These are phyloP conservation scores for Ceraclea dissimilis DNA, from an alignment of 2,888 invertebrate species.

Conservation along the genomic window DNA sequence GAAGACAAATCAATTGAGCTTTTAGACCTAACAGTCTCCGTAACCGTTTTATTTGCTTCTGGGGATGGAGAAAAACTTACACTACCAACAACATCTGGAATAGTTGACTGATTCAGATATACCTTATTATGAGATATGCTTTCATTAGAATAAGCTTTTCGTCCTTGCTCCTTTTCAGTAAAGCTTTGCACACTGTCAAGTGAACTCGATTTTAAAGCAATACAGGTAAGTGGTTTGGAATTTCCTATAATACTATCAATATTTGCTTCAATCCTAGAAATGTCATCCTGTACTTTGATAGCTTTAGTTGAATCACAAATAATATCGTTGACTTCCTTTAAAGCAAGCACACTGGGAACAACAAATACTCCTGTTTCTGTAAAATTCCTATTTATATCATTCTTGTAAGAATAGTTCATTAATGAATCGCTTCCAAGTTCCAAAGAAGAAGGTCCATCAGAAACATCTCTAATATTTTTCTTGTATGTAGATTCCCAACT, in stretches of 20 bases:
- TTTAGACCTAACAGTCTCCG: neutral
- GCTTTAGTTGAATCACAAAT: constrained; percentile 14
- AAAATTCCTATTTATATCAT: constrained; percentile 7
- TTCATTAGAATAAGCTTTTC: constrained; percentile 47
- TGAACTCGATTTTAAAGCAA: constrained; percentile 48
- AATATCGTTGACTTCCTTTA: constrained; percentile 18
- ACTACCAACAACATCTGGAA: constrained; percentile 23
- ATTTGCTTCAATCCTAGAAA: constrained; percentile 49
- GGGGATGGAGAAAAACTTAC: constrained; percentile 19
- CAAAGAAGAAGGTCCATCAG: constrained; percentile 19
- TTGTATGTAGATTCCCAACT: constrained; percentile 49
- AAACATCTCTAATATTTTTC: constrained; percentile 33
- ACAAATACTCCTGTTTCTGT: constrained; percentile 20
- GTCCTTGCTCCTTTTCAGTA: constrained; percentile 45
- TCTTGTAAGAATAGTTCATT: constrained; percentile 21
- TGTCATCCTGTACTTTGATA: constrained; percentile 31
- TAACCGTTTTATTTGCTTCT: constrained; percentile 3
- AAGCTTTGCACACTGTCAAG: constrained; percentile 54
- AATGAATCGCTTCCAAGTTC: constrained; percentile 23
- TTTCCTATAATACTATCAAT: constrained; percentile 49
- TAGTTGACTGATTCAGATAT: constrained; percentile 21
- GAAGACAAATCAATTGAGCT: neutral
- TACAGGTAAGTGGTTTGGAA: constrained; percentile 44
- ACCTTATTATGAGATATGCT: constrained; percentile 35
- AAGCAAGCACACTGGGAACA: constrained; percentile 15